A percentile compares a stretch with the other conserved stretches of the same genome.
Evolutionary conservation across 1,140 invertebrate species (phyloP).

Genomic region (Laodelphax striatellus): DNA sequence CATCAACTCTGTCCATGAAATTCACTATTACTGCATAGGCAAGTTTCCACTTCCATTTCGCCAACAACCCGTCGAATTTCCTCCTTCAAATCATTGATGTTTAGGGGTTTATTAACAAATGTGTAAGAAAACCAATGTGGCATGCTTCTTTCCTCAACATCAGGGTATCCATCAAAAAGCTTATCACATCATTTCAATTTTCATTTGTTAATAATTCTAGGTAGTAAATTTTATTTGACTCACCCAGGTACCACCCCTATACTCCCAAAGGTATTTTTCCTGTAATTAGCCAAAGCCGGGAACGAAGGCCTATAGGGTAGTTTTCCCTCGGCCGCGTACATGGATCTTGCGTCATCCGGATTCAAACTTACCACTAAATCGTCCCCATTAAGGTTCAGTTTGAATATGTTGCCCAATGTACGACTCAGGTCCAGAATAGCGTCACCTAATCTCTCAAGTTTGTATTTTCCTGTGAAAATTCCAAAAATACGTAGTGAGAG

Average conservation of each 20-base stretch:
- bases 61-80: too few relatives aligned
- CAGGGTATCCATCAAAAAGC: too few relatives aligned
- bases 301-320: constrained; percentile 28
- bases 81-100: too few relatives aligned
- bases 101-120: too few relatives aligned
- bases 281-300: constrained; percentile 27
- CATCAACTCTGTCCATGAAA: too few relatives aligned
- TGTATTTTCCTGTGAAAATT: constrained; percentile 26
- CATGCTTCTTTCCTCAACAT: too few relatives aligned
- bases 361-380: constrained; percentile 28
- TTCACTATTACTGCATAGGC: too few relatives aligned
- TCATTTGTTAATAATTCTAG: too few relatives aligned
- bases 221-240: neutral
- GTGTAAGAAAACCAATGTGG: too few relatives aligned
- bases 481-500: neutral
- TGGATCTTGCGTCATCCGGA: constrained; percentile 27
- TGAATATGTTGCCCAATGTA: constrained; percentile 29
- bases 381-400: constrained; percentile 26
- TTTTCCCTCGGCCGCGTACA: constrained; percentile 29
- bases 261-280: constrained; percentile 26
- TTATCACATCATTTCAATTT: too few relatives aligned
- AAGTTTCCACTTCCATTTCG: too few relatives aligned
- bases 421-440: constrained; percentile 27
- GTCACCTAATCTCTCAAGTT: constrained; percentile 28
- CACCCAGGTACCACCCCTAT: constrained; percentile 30